phyloP scores from a whole-genome alignment of 2,113 vertebrate genomes.

The Aviceda subcristata region DNA sequence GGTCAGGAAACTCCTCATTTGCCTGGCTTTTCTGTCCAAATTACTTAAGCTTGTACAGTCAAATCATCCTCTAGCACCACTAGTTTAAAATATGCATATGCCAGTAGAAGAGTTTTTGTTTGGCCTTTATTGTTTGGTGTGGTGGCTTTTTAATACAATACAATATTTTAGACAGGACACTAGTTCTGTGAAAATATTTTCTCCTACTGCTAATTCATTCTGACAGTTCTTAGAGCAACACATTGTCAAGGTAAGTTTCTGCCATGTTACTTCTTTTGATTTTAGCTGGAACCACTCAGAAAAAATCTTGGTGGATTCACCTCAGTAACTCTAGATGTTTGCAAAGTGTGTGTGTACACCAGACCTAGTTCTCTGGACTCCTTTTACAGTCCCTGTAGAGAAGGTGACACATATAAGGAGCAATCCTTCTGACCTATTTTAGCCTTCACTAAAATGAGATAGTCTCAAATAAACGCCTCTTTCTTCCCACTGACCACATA shows the following conservation, averaged over 20 bases:
- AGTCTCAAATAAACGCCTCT: background rate
- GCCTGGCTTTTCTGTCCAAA: background rate
- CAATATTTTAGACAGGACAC: background rate
- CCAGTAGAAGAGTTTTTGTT: background rate
- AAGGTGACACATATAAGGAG: background rate
- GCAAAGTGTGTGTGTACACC: background rate
- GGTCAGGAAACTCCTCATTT: background rate
- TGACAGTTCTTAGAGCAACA: background rate
- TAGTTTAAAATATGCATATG: constrained; percentile 27
- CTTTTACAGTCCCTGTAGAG: background rate
- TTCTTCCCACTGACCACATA: background rate
- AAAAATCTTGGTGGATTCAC: background rate
- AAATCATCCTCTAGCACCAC: constrained; percentile 32
- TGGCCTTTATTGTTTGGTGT: background rate
- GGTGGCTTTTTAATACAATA: background rate
- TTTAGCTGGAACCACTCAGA: background rate
- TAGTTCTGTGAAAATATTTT: background rate
- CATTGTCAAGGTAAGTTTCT: background rate
- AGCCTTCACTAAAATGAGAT: background rate
- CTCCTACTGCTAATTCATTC: background rate
- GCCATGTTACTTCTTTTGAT: background rate
- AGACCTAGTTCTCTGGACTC: background rate
- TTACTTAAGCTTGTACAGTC: constrained; percentile 15
- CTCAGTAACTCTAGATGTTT: background rate
- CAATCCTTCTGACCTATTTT: background rate